phyloP scores from a whole-genome alignment of 92 coral and sea anemone species.

The Actinostola sp. region DNA sequence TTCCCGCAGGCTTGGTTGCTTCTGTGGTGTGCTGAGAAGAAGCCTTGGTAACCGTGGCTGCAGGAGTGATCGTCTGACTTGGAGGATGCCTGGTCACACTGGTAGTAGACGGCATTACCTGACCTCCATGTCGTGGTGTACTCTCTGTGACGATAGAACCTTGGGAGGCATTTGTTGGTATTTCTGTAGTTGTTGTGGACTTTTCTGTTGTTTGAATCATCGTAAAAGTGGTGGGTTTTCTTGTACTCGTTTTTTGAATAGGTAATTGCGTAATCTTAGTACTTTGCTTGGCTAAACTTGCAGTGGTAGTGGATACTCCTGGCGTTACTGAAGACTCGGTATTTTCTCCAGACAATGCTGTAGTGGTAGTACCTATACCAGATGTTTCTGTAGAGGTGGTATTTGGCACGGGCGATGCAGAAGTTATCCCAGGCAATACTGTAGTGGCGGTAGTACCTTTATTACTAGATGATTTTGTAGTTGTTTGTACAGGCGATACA shows the following conservation, averaged over 20 bases:
- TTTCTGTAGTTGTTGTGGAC: not conserved
- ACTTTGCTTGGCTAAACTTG: not conserved
- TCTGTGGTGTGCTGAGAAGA: slow-evolving; percentile 13
- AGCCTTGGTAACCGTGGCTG: slow-evolving; percentile 2
- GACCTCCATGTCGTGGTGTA: slow-evolving; percentile 25
- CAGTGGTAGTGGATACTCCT: not conserved
- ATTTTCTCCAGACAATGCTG: not conserved
- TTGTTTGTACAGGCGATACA: not conserved
- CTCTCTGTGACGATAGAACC: slow-evolving; percentile 18
- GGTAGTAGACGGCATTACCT: slow-evolving; percentile 11
- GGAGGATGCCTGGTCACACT: not conserved
- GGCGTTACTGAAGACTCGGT: not conserved
- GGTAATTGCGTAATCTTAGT: not conserved
- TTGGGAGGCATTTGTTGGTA: not conserved
- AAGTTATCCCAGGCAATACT: not conserved
- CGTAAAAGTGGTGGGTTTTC: not conserved
- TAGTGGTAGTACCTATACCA: not conserved
- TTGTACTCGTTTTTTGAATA: not conserved
- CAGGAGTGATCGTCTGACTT: not conserved
- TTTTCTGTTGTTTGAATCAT: not conserved
- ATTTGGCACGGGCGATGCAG: not conserved
- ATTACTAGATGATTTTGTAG: too few relatives aligned
- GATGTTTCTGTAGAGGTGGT: not conserved
- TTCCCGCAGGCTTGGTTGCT: not conserved
- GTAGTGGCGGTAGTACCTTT: too few relatives aligned